These are phyloP conservation scores for Tetramorium alpestre DNA, from an alignment of 1,140 invertebrate genomes.

Conservation along the genomic window DNA sequence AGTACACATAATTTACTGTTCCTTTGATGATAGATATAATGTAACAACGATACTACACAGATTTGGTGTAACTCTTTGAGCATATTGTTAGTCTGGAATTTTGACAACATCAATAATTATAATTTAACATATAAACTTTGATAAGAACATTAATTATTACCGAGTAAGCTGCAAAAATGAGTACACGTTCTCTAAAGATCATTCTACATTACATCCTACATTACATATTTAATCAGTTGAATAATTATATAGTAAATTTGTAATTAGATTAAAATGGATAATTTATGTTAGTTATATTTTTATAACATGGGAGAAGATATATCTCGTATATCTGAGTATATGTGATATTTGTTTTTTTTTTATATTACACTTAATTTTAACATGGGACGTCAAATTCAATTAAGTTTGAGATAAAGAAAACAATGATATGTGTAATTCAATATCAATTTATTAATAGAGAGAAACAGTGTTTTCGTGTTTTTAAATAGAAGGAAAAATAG, in stretches of 20 bases:
- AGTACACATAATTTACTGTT: neutral
- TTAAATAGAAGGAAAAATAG: neutral
- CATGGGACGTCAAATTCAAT: neutral
- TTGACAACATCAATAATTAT: neutral
- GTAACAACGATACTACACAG: neutral
- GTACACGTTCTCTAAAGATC: neutral
- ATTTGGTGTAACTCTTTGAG: conserved; percentile 9
- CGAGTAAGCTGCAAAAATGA: neutral
- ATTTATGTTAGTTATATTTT: neutral
- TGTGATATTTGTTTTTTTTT: neutral
- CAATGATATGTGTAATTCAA: neutral
- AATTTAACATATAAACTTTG: neutral
- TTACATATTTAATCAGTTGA: neutral
- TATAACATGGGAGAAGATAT: neutral
- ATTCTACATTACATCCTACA: no score
- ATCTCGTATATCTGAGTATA: neutral
- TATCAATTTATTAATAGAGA: neutral
- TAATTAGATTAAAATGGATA: neutral
- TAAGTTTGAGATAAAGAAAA: neutral
- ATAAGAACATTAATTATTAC: neutral
- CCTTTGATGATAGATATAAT: neutral
- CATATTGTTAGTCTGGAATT: neutral
- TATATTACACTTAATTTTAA: neutral
- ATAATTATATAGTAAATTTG: neutral
- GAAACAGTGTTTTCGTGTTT: neutral